Conservation (phyloP, 2,113 vertebrate genomes). For the Macquaria ambigua region DNA sequence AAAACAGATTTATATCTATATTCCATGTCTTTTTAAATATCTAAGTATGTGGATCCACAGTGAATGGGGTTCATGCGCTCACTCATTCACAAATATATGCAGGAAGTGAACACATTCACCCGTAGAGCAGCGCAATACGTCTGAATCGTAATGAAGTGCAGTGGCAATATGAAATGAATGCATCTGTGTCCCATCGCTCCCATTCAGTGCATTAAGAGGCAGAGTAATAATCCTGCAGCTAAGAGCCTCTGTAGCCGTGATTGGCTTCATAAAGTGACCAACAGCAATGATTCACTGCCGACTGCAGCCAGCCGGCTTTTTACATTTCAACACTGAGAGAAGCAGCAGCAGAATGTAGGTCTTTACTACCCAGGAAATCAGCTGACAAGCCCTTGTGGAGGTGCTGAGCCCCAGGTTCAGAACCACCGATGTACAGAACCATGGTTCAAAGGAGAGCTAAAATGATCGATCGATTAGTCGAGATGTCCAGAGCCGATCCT, state of each 20-base stretch:
- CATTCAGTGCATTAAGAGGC: slow-evolving; percentile 29
- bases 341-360: not conserved
- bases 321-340: not conserved
- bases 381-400: too few relatives aligned
- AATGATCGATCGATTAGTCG: not conserved
- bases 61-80: not conserved
- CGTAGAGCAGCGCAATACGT: not conserved
- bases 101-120: not conserved
- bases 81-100: slow-evolving; percentile 8
- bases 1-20: not conserved
- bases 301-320: not conserved
- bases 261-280: slow-evolving; percentile 9
- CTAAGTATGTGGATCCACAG: not conserved
- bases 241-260: slow-evolving; percentile 8
- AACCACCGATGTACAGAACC: not conserved
- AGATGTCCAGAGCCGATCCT: not conserved
- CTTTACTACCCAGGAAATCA: too few relatives aligned
- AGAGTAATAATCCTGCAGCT: slow-evolving; percentile 35
- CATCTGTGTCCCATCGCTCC: slow-evolving; percentile 21
- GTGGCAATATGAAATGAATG: slow-evolving; percentile 7
- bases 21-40: not conserved
- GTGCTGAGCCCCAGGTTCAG: too few relatives aligned
- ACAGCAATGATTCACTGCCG: slow-evolving; percentile 31
- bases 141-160: too few relatives aligned
- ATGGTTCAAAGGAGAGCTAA: not conserved